Base-by-base conservation (phyloP, 2,797 vertebrate species). In the Enteromius mattozi region DNA sequence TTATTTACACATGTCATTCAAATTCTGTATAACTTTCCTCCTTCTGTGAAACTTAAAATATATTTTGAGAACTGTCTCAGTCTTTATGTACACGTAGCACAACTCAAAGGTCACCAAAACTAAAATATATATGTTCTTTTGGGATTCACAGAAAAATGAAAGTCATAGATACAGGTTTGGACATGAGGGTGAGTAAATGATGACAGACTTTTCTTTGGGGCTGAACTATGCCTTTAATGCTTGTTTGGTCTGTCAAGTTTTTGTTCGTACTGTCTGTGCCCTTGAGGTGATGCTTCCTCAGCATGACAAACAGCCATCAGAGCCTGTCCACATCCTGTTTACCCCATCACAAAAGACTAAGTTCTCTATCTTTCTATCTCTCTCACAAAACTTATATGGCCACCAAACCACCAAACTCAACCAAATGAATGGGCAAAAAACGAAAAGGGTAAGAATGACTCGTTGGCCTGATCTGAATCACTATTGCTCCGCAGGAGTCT, bases 321-420 rank as follows among this genome's bases (percentile, higher is more conserved):
- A 76, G 76, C 59, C 24, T 33, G 2, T 83, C 63, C 78, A 87
- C 87, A 85, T 89, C 86, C 88, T 89, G 88, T 89, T 89, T 88
- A 89, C 85, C 61, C 51, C 37, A 30, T 81, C 59, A 63, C 65
- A 79, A 84, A 76, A 79, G 69, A 76, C 24, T 75, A 51, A 35
- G 49, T 61, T 72, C 75, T 86, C 54, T 42, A 63, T 78, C 61
- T 40, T 7, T 30, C 24, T 63, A 63, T 63, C 27, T 33, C 7
- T 65, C 65, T 10, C 30, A 49, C 56, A 35, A 56, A 74, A 35
- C 30, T 27, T 13, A 30, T 70, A 76, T 61, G 80, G 61, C 16
- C 74, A 82, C 59, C 47, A 86, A 89, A 51, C 42, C 71, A 80
- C 74, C 47, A 77, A 40, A 82, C 33, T 59, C 76, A 40, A 77